Conservation (phyloP, 2,113 vertebrate genomes). For the Carassius auratus region DNA sequence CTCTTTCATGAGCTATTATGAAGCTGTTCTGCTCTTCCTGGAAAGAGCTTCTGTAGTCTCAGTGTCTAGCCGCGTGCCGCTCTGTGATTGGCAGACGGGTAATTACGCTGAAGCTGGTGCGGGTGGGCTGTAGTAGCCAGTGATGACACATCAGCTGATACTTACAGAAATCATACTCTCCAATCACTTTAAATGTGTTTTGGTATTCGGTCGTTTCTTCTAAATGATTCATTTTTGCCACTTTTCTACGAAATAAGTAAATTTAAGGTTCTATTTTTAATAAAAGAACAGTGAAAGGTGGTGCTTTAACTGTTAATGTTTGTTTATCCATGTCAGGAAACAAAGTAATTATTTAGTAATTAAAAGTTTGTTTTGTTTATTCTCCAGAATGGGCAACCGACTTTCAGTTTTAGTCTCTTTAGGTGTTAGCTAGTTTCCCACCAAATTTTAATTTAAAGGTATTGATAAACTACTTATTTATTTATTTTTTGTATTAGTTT, state of each 20-base stretch:
- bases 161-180: constrained; percentile 28
- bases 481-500: too few species aligned
- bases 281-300: background rate
- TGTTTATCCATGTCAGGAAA: background rate
- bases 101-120: constrained; percentile 12
- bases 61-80: background rate
- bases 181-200: background rate
- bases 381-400: background rate
- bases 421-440: background rate
- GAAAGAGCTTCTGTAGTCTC: background rate
- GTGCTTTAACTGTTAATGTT: too few species aligned
- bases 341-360: background rate
- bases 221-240: background rate
- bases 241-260: background rate
- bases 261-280: background rate
- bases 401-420: background rate
- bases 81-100: constrained; percentile 27
- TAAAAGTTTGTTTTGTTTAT: background rate
- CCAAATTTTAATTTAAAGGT: background rate
- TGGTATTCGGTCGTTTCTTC: background rate
- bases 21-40: background rate
- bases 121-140: background rate
- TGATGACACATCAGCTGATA: constrained; percentile 27
- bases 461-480: background rate
- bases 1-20: background rate